Conservation (phyloP, 2,797 vertebrate species). For the Salarias fasciatus region DNA sequence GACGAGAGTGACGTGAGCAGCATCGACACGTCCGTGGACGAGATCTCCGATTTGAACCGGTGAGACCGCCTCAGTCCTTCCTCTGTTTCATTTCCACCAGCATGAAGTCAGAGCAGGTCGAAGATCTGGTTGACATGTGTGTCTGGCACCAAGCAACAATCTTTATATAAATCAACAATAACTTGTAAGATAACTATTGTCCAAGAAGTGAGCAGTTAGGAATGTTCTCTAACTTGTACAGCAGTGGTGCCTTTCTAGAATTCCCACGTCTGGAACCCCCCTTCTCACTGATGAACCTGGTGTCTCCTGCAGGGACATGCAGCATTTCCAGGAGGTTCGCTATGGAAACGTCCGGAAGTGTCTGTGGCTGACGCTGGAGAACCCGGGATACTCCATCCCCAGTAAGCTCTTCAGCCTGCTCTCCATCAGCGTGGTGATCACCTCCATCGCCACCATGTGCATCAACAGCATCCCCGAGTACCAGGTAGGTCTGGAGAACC, state of each 20-base stretch:
- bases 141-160: too few species aligned
- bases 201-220: too few species aligned
- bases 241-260: too few species aligned
- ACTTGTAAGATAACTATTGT: too few species aligned
- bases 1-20: constrained; percentile 96
- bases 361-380: constrained; percentile 97
- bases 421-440: constrained; percentile 92
- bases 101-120: too few species aligned
- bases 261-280: too few species aligned
- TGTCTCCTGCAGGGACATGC: constrained; percentile 83
- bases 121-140: too few species aligned
- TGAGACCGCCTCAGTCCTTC: neutral
- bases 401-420: constrained; percentile 96
- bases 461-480: constrained; percentile 97
- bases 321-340: constrained; percentile 87
- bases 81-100: too few species aligned
- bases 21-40: constrained; percentile 91
- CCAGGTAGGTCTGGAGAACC: constrained; percentile 67
- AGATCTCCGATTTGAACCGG: constrained; percentile 86
- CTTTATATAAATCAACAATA: too few species aligned
- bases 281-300: neutral
- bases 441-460: constrained; percentile 94
- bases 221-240: too few species aligned
- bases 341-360: constrained; percentile 89
- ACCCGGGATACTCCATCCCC: constrained; percentile 96